These are phyloP conservation scores for Brienomyrus brachyistius DNA, from an alignment of 2,113 vertebrate genomes.

Conservation along the genomic window DNA sequence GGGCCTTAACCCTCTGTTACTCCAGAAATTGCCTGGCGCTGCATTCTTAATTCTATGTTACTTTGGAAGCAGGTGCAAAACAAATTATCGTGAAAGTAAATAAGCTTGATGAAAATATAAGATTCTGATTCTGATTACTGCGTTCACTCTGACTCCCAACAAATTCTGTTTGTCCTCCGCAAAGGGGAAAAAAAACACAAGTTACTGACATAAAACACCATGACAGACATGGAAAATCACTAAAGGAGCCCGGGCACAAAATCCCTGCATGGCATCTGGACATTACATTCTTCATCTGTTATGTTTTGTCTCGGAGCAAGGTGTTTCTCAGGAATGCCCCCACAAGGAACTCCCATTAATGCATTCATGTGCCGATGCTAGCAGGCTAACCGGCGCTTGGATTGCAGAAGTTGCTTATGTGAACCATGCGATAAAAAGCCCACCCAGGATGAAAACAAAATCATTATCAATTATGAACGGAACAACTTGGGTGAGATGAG, in stretches of 20 bases:
- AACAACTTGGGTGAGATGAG: neutral
- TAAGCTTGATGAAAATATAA: neutral
- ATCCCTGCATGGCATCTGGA: neutral
- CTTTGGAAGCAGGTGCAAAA: neutral
- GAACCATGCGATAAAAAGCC: slow-evolving; percentile 29
- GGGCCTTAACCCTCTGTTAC: neutral
- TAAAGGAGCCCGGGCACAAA: neutral
- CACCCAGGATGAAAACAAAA: slow-evolving; percentile 33
- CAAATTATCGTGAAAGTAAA: neutral
- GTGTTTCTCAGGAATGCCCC: slow-evolving; percentile 35
- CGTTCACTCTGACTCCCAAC: neutral
- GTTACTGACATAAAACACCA: neutral
- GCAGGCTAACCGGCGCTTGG: slow-evolving; percentile 36
- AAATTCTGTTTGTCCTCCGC: neutral
- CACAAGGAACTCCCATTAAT: slow-evolving; percentile 38
- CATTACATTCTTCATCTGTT: neutral
- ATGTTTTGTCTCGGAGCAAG: neutral
- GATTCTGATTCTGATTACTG: neutral
- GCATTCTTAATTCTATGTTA: neutral
- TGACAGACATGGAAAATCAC: neutral
- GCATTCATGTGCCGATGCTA: slow-evolving; percentile 41
- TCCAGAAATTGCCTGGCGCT: neutral
- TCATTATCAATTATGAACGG: slow-evolving; percentile 7
- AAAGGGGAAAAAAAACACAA: neutral
- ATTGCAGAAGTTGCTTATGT: slow-evolving; percentile 32